Evolutionary conservation across 2,797 vertebrate genomes (phyloP).

Genomic region (Dryobates pubescens): DNA sequence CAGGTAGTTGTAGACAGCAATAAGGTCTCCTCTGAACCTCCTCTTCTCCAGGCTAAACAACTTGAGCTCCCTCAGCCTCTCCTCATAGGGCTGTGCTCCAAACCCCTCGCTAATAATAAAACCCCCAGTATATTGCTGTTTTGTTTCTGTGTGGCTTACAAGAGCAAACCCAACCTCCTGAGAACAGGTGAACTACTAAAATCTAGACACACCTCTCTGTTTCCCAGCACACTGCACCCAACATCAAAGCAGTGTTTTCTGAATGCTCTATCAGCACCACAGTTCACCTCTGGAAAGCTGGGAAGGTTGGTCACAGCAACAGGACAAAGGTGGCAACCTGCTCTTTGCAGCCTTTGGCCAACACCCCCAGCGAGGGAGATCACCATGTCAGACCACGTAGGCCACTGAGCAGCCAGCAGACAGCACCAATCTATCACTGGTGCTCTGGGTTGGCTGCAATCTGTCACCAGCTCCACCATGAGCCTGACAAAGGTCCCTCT

Average conservation of each 20-base stretch:
- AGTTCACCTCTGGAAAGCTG: background rate
- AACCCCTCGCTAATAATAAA: no score
- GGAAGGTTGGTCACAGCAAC: rapidly evolving
- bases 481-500: background rate
- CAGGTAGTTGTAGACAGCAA: no score
- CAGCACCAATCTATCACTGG: background rate
- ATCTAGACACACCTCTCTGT: background rate
- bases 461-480: background rate
- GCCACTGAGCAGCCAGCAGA: slow-evolving; percentile 31
- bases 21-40: no score
- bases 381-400: background rate
- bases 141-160: background rate
- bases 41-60: no score
- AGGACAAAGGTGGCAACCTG: background rate
- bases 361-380: background rate
- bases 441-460: background rate
- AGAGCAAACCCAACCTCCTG: background rate
- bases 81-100: no score
- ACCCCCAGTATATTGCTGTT: no score
- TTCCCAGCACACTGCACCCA: background rate
- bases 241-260: background rate
- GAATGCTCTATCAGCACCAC: rapidly evolving
- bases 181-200: background rate
- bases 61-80: no score
- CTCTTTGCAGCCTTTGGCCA: background rate